These are phyloP conservation scores for Brachirus orientalis DNA, from an alignment of 2,113 vertebrate genomes.

Conservation along the genomic window DNA sequence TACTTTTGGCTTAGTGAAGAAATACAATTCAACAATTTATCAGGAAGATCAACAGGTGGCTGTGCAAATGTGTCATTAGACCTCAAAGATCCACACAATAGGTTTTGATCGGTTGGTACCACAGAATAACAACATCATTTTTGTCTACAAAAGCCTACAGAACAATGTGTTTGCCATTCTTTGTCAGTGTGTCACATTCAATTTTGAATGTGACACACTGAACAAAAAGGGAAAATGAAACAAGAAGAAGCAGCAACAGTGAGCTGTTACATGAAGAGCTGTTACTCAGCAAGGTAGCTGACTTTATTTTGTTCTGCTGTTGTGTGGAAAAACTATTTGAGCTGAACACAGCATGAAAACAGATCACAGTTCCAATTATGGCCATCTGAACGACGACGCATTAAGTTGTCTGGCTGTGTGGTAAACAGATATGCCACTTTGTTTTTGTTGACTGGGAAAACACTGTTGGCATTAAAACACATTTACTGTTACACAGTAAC, in stretches of 20 bases:
- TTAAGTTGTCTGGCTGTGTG: not conserved
- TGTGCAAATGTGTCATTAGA: not conserved
- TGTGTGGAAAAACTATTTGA: not conserved
- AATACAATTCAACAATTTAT: not conserved
- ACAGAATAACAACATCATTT: not conserved
- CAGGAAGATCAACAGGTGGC: not conserved
- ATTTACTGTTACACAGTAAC: not conserved
- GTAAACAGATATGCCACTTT: not conserved
- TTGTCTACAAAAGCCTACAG: not conserved
- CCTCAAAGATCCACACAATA: not conserved
- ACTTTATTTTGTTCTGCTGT: not conserved
- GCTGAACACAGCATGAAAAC: not conserved
- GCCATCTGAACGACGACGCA: not conserved
- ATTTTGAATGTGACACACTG: not conserved
- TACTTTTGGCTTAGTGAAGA: constrained; percentile 37
- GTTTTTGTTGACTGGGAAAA: not conserved
- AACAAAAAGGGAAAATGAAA: constrained; percentile 1
- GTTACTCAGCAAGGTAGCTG: not conserved
- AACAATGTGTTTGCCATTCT: not conserved
- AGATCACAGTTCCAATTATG: constrained; percentile 3
- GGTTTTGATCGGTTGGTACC: too few species aligned
- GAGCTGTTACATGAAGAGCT: not conserved
- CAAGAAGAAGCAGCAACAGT: not conserved
- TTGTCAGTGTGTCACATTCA: not conserved
- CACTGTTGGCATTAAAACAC: not conserved